Conservation (phyloP, 1,140 invertebrate species). For the Agrilus planipennis region DNA sequence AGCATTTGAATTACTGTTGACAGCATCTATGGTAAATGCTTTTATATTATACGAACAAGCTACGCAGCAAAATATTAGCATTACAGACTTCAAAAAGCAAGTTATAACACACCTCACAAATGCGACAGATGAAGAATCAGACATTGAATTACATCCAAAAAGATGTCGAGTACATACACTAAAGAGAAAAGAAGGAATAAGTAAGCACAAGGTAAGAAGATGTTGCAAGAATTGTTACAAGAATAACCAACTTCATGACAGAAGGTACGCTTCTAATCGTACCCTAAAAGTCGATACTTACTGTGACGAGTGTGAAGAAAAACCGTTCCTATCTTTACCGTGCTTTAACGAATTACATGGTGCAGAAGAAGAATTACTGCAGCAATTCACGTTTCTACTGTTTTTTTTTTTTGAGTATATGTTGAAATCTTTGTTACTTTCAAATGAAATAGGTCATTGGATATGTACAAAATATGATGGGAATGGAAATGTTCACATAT, state of each 20-base stretch:
- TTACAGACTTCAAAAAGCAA: background rate
- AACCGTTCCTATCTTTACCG: background rate
- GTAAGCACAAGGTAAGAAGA: background rate
- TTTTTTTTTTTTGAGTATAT: too few species aligned
- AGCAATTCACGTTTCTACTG: too few species aligned
- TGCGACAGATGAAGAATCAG: background rate
- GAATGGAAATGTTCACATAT: too few species aligned
- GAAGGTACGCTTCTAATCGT: background rate
- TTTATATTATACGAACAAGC: slow-evolving; percentile 2
- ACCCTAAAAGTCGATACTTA: slow-evolving; percentile 1
- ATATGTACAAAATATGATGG: too few species aligned
- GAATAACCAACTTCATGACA: background rate
- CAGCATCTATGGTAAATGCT: background rate
- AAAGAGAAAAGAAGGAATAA: background rate
- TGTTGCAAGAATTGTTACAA: background rate
- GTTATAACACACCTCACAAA: background rate
- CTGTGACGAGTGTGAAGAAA: background rate
- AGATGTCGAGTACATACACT: background rate
- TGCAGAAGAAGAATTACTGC: too few species aligned
- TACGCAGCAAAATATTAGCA: background rate
- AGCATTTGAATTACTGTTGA: background rate
- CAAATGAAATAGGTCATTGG: too few species aligned
- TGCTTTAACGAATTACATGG: background rate
- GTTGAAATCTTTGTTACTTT: too few species aligned
- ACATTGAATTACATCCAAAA: too few species aligned